Base-by-base conservation (phyloP, 1,140 invertebrate genomes). In the Diabrotica undecimpunctata region DNA sequence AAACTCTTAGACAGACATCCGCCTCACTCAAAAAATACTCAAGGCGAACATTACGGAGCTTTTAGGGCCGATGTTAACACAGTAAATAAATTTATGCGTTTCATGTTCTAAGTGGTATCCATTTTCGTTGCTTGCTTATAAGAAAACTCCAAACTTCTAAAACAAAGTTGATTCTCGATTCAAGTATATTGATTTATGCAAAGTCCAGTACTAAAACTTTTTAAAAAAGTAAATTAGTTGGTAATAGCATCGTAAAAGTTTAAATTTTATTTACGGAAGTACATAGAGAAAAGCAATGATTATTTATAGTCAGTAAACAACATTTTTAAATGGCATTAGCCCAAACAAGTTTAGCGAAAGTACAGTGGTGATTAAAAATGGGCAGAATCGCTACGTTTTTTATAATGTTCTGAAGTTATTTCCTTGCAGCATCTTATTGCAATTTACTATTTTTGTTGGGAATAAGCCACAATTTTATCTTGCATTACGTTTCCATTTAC, bases 1-100 rank as follows among this genome's bases (percentile, higher is more conserved):
- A 38, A 57, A 57, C 55, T 57, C 55, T 57, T 57, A 57, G 55
- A 57, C 55, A 57, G 11, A 37, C 55, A 57, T 57, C 55, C 55
- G 55, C 11, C 37, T 35, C 55, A 57, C 55, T 57, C 55, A 57
- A 57, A 57, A 57, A 57, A 57, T 37, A 57, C 55, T 57, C n/a
- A 37, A 9, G 55, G 35, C 12, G 37, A 57, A 37, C 55, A 12
- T 12, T 57, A 5, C 37, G n/a, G 35, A 38, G 36, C 25, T 38
- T 57, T 57, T 12, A 36, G 55, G 36, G 36, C 41, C 35, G 55
- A 10, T 57, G 25, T 7, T 37, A 37, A 37, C 6, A 37, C 10
- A n/a, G 55, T 57, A 38, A 37, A 57, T 57, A 38, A 38, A 37
- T 57, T 57, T 57, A 57, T 14, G 37, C 7, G 5, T 14, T 2